These are phyloP conservation scores for Leptarthrus brevirostris DNA, from an alignment of 2,888 invertebrate genomes.

Conservation along the genomic window DNA sequence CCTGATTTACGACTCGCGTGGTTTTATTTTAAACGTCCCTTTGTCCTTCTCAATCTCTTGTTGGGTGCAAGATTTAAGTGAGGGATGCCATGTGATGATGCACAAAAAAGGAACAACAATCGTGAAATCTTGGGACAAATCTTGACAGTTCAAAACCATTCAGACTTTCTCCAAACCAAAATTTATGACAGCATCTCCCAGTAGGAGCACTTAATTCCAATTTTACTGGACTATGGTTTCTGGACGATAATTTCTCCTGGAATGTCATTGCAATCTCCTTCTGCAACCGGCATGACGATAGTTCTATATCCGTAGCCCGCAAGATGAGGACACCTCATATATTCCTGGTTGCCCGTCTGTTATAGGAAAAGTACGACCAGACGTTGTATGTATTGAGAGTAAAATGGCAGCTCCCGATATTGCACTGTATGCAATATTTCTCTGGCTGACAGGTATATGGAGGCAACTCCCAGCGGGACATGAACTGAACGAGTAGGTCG, in stretches of 20 bases:
- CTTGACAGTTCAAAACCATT: slow-evolving; percentile 31
- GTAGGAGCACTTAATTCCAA: slow-evolving; percentile 47
- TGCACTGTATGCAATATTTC: slow-evolving; percentile 41
- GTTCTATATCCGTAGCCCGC: not conserved
- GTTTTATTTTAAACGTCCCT: not conserved
- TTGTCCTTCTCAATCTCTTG: slow-evolving; percentile 1
- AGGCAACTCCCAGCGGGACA: slow-evolving; percentile 46
- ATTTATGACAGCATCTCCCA: slow-evolving; percentile 42
- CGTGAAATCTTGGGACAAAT: slow-evolving; percentile 11
- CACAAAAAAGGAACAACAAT: slow-evolving; percentile 23
- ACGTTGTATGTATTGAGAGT: slow-evolving; percentile 35
- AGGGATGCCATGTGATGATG: not conserved
- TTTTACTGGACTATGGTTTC: slow-evolving; percentile 40
- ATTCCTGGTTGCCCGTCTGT: not conserved
- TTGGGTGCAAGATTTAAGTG: not conserved
- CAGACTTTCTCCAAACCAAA: slow-evolving; percentile 46
- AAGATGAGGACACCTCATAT: not conserved
- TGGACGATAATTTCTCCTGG: slow-evolving; percentile 41
- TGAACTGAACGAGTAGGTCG: not conserved
- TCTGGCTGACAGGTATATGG: slow-evolving; percentile 40
- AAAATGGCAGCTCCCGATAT: slow-evolving; percentile 41
- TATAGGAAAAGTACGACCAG: too few species aligned
- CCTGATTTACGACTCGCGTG: slow-evolving; percentile 31
- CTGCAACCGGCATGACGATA: slow-evolving; percentile 1
- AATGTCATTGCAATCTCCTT: slow-evolving; percentile 39